Percentiles rank a stretch among this genome's conserved stretches.
phyloP scores from a whole-genome alignment of 2,113 vertebrate species.

The Anhinga rufa region DNA sequence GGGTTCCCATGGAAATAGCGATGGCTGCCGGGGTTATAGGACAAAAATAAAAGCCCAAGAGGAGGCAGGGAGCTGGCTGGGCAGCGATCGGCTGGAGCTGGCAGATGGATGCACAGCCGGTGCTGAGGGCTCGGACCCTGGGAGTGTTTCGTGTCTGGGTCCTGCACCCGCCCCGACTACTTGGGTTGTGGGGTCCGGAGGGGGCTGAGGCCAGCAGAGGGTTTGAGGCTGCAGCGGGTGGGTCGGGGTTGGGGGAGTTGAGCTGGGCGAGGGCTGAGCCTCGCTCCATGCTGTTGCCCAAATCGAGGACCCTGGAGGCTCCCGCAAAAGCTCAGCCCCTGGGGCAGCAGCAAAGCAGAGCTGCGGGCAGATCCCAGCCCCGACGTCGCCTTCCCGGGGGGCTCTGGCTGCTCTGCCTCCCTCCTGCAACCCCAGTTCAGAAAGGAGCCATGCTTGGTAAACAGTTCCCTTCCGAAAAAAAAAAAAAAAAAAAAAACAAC shows the following conservation, averaged over 20 bases:
- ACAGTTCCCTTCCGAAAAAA: background rate
- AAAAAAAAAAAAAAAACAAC: background rate
- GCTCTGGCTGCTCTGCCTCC: background rate
- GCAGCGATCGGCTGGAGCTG: background rate
- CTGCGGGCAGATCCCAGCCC: background rate
- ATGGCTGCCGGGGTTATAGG: background rate
- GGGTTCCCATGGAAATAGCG: background rate
- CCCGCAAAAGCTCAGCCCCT: background rate
- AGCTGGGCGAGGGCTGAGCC: background rate
- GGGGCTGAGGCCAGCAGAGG: background rate
- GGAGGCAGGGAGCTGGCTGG: background rate
- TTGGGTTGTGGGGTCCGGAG: accelerated
- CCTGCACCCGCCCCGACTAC: background rate
- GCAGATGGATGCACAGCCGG: background rate
- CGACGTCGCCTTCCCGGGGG: background rate
- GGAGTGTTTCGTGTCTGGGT: background rate
- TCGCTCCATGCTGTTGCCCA: accelerated
- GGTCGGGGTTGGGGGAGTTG: background rate
- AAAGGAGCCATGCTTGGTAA: background rate
- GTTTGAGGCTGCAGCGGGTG: too few relatives aligned
- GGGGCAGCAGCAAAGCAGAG: background rate
- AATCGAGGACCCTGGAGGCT: accelerated
- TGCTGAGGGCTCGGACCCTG: background rate
- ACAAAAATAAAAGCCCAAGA: background rate
- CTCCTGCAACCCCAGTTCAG: background rate